Evolutionary conservation across 2,113 vertebrate species (phyloP).

Genomic region (Motacilla tschutschensis): DNA sequence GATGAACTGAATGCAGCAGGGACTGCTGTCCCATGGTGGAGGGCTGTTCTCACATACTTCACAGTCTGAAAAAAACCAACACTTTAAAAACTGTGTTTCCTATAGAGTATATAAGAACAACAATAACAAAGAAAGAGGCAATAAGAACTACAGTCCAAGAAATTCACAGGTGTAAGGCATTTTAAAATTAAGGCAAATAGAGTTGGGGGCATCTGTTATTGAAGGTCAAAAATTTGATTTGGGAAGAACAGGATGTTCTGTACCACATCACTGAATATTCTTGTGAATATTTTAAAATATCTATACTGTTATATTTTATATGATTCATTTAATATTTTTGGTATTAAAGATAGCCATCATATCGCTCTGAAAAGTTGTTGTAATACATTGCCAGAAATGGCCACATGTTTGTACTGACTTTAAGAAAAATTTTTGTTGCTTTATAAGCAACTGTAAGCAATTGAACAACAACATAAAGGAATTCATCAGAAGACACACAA

Average conservation of each 20-base stretch:
- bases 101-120: background rate
- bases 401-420: background rate
- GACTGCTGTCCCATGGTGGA: accelerated
- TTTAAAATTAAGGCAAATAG: background rate
- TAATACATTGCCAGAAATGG: background rate
- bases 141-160: background rate
- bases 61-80: background rate
- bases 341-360: background rate
- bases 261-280: background rate
- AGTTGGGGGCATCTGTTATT: background rate
- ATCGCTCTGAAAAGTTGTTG: background rate
- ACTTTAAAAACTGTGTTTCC: background rate
- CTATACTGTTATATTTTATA: background rate
- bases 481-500: background rate
- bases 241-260: background rate
- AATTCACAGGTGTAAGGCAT: background rate
- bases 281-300: background rate
- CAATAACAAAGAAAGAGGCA: background rate
- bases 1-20: background rate
- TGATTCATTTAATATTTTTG: background rate
- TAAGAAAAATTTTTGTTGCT: background rate
- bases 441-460: background rate
- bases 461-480: background rate
- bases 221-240: background rate
- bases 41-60: background rate